Evolutionary conservation across 2,113 vertebrate genomes (phyloP).

Genomic region (Brienomyrus longianalis): DNA sequence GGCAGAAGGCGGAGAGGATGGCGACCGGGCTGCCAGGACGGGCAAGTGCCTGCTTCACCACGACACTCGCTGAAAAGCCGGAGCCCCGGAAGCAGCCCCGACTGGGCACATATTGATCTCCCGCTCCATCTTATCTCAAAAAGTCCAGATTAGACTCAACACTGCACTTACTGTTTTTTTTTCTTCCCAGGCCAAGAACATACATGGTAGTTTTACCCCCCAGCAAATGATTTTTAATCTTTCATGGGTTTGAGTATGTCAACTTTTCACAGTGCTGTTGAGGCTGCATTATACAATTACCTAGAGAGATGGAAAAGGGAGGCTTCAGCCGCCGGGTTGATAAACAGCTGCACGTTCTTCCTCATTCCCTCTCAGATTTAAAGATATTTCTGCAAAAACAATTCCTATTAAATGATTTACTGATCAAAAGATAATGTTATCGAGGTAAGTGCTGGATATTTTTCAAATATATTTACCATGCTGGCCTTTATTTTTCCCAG

Average conservation of each 20-base stretch:
- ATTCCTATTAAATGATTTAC: not conserved
- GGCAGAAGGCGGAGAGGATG: constrained; percentile 49
- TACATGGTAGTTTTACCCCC: not conserved
- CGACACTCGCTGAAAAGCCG: constrained; percentile 47
- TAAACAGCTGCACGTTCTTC: not conserved
- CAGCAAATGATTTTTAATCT: constrained; percentile 49
- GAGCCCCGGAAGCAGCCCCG: constrained; percentile 55
- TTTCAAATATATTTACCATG: not conserved
- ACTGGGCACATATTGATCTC: constrained; percentile 59
- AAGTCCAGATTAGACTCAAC: constrained; percentile 66
- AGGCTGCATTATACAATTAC: not conserved
- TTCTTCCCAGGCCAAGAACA: not conserved
- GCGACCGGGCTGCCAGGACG: constrained; percentile 51
- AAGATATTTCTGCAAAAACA: not conserved
- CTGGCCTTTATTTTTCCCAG: not conserved
- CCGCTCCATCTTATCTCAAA: constrained; percentile 64
- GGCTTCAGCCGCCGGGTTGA: not conserved
- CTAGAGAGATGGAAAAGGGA: not conserved
- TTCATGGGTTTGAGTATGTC: constrained; percentile 25
- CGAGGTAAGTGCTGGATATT: not conserved
- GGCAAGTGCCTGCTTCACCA: constrained; percentile 34
- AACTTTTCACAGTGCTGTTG: not conserved
- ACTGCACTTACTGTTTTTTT: constrained; percentile 35
- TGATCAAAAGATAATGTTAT: not conserved
- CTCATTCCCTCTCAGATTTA: not conserved